Evolutionary conservation across 2,113 vertebrate species (phyloP), one percentile per base, ranked within the genome.

Genomic region (Lanius collurio): DNA sequence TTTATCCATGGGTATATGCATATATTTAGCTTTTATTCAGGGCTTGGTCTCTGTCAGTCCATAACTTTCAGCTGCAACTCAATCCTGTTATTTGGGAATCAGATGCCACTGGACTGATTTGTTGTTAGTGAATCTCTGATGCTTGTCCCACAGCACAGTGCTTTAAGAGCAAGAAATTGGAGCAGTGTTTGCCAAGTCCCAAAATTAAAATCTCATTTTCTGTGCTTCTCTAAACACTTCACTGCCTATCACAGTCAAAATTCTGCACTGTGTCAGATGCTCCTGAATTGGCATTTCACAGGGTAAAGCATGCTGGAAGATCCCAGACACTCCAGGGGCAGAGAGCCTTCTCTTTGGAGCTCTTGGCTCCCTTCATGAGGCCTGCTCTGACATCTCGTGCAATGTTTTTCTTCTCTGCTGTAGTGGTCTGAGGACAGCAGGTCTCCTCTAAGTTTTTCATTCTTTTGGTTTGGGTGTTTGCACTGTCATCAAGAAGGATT

Each of bases 381-480:
- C 11, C 31, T 63, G 31, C 46, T 85, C 55, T 83, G 74, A 73
- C 41, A 50, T 57, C 67, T 50, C 22, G 1, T 42, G 69, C 33
- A 13, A 26, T 26, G 82, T 71, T 94, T 74, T 81, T 7, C 31
- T 81, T 68, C 53, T 60, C 63, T 91, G 27, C 73, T 89, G 63
- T 47, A 64, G 74, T 47, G 63, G 71, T 90, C 47, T 94, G 59
- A 91, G 78, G 81, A 92, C 24, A 71, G 27, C 6, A 24, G 26
- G 44, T 56, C 57, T 88, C 65, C 68, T 82, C 67, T 44, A 69
- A 79, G 52, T 15, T 83, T 76, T 60, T 68, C 21, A 79, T 96
- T 92, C 57, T 90, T 94, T 94, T 91, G 91, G 82, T 91, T 91
- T 93, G 83, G 76, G 73, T 76, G 53, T 83, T 86, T 82, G 57